These are phyloP conservation scores for Leptopterna dolabrata DNA, from an alignment of 2,888 invertebrate species.

Conservation along the genomic window DNA sequence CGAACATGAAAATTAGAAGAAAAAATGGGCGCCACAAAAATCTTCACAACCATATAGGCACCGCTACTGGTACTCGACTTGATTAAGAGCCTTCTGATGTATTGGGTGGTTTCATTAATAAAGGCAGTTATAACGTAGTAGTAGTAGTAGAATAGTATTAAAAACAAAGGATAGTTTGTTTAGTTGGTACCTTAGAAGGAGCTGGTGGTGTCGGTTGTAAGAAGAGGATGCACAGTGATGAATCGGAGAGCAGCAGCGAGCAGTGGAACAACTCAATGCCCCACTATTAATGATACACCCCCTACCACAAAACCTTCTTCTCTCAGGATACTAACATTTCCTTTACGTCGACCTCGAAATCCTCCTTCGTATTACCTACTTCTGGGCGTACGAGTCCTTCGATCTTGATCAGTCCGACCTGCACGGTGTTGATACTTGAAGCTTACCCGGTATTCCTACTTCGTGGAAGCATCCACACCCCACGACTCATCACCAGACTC, in stretches of 20 bases:
- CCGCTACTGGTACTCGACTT: too few species aligned
- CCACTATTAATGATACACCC: constrained; percentile 48
- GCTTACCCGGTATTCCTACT: neutral
- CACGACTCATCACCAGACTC: neutral
- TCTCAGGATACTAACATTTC: constrained; percentile 35
- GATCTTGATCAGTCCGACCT: neutral
- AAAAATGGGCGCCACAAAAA: too few species aligned
- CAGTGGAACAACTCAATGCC: constrained; percentile 36
- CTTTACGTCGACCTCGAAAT: neutral
- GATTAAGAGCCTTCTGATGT: too few species aligned
- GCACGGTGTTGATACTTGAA: neutral
- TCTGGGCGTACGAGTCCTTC: neutral
- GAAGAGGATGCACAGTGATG: constrained; percentile 49
- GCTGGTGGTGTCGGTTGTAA: constrained; percentile 35
- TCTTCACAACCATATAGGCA: too few species aligned
- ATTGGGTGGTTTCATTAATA: too few species aligned
- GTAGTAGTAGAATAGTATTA: too few species aligned
- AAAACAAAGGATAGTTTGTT: neutral
- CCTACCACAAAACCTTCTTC: constrained; percentile 30
- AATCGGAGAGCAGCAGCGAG: constrained; percentile 37
- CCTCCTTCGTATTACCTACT: neutral
- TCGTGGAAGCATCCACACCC: neutral
- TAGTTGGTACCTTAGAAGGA: constrained; percentile 16
- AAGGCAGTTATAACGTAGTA: too few species aligned
- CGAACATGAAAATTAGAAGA: too few species aligned